Base-by-base conservation (phyloP, 2,797 vertebrate genomes). In the Octomys mimax region DNA sequence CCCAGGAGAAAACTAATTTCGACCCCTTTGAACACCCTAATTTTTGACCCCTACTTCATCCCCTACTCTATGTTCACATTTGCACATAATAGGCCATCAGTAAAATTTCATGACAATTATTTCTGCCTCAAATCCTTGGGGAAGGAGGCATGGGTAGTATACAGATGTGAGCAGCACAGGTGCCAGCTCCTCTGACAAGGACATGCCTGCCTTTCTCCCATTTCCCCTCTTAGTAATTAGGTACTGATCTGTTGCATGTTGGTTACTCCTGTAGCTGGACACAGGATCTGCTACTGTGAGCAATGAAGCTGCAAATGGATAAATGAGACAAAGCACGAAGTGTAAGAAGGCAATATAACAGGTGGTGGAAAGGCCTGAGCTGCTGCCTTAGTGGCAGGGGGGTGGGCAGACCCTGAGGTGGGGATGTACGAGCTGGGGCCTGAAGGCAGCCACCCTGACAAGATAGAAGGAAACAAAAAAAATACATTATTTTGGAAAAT, bases 241-340 rank as follows among this genome's bases (percentile, higher is more conserved):
- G 52, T 8, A 7, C 10, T 11, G 52, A 90, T 1, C 33, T 52
- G 1, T 1, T 13, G 7, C 4, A 7, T 11, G 28, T 31, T 49
- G 5, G 10, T n/a, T 19, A 19, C 54, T 26, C 4, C 8, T n/a
- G 2, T 6, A 7, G 46, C 42, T 19, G 52, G 81, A 52, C 10
- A 0, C 11, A 12, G n/a, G 0, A 1, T n/a, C n/a, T 57, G 8
- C 46, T 73, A 57, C n/a, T 26, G n/a, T 21, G 6, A 71, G n/a
- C 66, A n/a, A 0, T 33, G 42, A 31, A 36, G 10, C 82, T 3
- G 21, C 6, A 52, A 36, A 6, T 54, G 46, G 31, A 83, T 59
- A 49, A 33, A 4, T 6, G 6, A 42, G 19, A 52, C 7, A 77
- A 14, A 62, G 26, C 2, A 4, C 18, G 7, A 24, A 57, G 28